Evolutionary conservation across 2,797 vertebrate species (phyloP).

Genomic region (Eurystomus glaucurus): DNA sequence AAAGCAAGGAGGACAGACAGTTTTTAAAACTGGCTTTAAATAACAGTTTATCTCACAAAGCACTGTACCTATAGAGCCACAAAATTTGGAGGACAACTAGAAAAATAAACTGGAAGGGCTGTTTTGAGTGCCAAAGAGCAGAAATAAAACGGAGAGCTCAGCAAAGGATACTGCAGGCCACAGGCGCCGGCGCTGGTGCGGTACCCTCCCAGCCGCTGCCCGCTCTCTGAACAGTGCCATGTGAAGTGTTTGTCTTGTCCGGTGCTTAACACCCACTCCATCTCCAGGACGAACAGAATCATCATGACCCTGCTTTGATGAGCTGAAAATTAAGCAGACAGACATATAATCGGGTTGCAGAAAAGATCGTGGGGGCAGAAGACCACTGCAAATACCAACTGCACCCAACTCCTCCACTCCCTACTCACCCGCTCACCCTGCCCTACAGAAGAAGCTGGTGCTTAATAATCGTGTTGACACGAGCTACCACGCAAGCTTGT

Average conservation of each 20-base stretch:
- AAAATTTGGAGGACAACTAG: not conserved
- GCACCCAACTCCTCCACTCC: not conserved
- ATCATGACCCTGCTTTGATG: conserved; percentile 95
- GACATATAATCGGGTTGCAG: not conserved
- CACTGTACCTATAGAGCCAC: not conserved
- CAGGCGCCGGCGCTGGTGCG: conserved; percentile 92
- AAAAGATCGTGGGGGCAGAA: not conserved
- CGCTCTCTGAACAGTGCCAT: conserved; percentile 97
- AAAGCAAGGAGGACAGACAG: conserved; percentile 10
- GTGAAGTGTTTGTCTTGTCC: conserved; percentile 95
- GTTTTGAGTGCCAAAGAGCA: not conserved
- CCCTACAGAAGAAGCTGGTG: not conserved
- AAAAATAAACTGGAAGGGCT: not conserved
- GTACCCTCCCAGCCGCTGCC: conserved; percentile 92
- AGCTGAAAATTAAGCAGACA: conserved; percentile 83
- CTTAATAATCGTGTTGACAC: not conserved
- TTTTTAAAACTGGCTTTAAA: conserved; percentile 19
- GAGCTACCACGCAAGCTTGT: not conserved
- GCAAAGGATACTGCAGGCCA: conserved; percentile 97
- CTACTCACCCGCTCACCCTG: not conserved
- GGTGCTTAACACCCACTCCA: conserved; percentile 97
- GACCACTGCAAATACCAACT: not conserved
- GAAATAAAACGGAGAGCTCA: conserved; percentile 73
- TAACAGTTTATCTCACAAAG: conserved; percentile 15
- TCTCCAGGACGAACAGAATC: conserved; percentile 96